phyloP scores from a whole-genome alignment of 1,140 invertebrate genomes.

The Monomorium pharaonis region DNA sequence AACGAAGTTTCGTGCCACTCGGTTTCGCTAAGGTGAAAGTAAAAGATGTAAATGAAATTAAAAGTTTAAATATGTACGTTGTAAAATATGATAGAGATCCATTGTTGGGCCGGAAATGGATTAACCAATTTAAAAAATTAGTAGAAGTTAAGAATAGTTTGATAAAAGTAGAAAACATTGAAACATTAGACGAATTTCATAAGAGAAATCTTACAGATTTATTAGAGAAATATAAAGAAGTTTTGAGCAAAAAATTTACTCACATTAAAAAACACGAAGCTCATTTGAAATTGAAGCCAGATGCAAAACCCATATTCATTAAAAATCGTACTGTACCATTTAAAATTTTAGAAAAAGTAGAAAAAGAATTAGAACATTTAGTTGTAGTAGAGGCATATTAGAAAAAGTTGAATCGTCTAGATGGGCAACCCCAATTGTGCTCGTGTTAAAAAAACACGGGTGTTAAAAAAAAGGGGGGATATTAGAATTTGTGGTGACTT shows the following conservation, averaged over 20 bases:
- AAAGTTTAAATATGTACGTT: too few species aligned
- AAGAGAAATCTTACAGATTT: not conserved
- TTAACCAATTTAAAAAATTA: not conserved
- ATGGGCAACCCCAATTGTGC: not conserved
- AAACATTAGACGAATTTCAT: not conserved
- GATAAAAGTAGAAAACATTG: not conserved
- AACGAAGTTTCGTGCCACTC: too few species aligned
- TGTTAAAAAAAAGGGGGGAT: too few species aligned
- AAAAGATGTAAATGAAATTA: too few species aligned
- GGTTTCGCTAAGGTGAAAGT: too few species aligned
- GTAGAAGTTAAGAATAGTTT: not conserved
- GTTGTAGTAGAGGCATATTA: not conserved
- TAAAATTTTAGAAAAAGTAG: not conserved
- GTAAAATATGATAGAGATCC: not conserved
- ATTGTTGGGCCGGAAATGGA: not conserved
- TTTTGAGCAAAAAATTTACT: not conserved
- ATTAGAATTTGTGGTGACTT: too few species aligned
- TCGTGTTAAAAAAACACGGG: not conserved
- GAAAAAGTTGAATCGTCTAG: not conserved
- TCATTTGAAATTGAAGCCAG: not conserved
- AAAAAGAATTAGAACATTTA: not conserved
- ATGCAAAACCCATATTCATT: not conserved
- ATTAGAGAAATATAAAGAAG: not conserved
- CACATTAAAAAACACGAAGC: not conserved
- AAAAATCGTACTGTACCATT: not conserved